Conservation (phyloP, 2,797 vertebrate genomes). For the Macropus fuliginosus region DNA sequence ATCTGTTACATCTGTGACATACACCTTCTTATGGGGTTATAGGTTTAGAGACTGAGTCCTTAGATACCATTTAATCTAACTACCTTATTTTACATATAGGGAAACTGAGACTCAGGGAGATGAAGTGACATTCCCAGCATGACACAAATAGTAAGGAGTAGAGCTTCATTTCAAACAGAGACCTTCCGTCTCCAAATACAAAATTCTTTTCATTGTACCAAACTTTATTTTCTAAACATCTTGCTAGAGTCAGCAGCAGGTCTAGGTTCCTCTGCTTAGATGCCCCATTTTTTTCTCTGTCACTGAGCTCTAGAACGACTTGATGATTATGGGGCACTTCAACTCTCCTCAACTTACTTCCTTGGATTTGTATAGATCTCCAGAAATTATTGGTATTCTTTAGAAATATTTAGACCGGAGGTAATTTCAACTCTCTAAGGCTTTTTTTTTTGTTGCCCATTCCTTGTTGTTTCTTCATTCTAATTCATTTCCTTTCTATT, state of each 20-base stretch:
- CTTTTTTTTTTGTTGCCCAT: slow-evolving; percentile 17
- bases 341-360: not conserved
- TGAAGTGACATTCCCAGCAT: not conserved
- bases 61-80: not conserved
- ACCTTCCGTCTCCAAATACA: not conserved
- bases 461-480: not conserved
- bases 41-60: not conserved
- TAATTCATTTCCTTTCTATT: slow-evolving; percentile 5
- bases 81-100: not conserved
- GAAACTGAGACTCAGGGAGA: not conserved
- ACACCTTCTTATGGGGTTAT: not conserved
- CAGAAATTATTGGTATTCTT: not conserved
- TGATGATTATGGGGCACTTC: not conserved
- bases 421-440: slow-evolving; percentile 17
- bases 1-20: not conserved
- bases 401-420: not conserved
- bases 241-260: slow-evolving; percentile 7
- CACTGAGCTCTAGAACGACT: not conserved
- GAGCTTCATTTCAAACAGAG: not conserved
- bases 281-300: not conserved
- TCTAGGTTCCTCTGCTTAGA: not conserved
- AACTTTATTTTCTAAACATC: not conserved
- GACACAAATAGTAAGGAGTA: not conserved
- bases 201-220: fast-evolving
- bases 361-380: not conserved